phyloP scores from a whole-genome alignment of 2,113 vertebrate species.

The Lathamus discolor region DNA sequence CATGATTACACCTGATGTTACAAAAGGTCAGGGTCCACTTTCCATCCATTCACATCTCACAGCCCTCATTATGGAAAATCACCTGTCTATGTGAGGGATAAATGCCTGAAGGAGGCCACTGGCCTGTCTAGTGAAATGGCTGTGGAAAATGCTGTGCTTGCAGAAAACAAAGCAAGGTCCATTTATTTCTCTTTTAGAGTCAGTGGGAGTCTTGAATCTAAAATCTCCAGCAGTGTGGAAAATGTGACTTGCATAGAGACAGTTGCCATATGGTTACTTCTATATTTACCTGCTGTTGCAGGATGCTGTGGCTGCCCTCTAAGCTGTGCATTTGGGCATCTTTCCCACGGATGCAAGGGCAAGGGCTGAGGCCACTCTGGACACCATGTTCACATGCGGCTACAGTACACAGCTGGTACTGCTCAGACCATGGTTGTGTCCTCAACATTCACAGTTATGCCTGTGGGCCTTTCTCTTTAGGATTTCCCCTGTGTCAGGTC shows the following conservation, averaged over 20 bases:
- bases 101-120: background rate
- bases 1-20: background rate
- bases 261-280: background rate
- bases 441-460: fast-evolving
- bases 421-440: fast-evolving
- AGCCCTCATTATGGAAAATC: background rate
- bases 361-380: background rate
- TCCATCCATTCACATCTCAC: background rate
- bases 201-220: constrained; percentile 31
- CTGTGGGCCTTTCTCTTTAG: background rate
- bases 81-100: background rate
- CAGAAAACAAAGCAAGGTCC: constrained; percentile 17
- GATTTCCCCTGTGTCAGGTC: background rate
- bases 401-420: background rate
- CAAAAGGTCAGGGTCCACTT: background rate
- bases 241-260: constrained; percentile 37
- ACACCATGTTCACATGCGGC: fast-evolving
- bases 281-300: background rate
- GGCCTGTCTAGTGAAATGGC: background rate
- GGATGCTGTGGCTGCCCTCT: background rate
- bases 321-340: background rate
- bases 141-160: constrained; percentile 14
- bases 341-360: background rate
- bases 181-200: constrained; percentile 40
- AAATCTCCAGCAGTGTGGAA: constrained; percentile 33